phyloP scores from a whole-genome alignment of 2,888 invertebrate species.

The Platycheirus rosarum region DNA sequence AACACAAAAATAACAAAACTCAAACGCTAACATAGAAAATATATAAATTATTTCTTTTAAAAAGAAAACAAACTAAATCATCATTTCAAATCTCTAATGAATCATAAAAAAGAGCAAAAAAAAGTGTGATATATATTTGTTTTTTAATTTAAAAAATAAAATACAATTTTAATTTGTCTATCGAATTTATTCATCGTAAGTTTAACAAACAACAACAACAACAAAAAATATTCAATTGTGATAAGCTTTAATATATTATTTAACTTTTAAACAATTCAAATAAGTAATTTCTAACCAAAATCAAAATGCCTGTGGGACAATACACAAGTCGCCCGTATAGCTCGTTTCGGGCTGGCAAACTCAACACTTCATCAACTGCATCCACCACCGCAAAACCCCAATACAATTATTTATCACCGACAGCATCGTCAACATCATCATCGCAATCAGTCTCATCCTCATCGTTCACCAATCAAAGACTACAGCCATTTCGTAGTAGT shows the following conservation, averaged over 20 bases:
- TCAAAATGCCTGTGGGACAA: slow-evolving; percentile 81
- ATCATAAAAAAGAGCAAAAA: background rate
- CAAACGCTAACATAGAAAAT: slow-evolving; percentile 50
- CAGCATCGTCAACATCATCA: slow-evolving; percentile 70
- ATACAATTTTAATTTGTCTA: slow-evolving; percentile 62
- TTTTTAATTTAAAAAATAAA: slow-evolving; percentile 46
- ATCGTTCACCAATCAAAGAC: slow-evolving; percentile 76
- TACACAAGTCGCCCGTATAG: slow-evolving; percentile 81
- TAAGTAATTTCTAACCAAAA: slow-evolving; percentile 51
- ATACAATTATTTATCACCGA: slow-evolving; percentile 67
- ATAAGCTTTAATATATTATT: slow-evolving; percentile 40
- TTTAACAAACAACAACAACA: slow-evolving; percentile 10
- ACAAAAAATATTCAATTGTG: slow-evolving; percentile 54
- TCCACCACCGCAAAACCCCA: slow-evolving; percentile 53
- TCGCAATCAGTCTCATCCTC: slow-evolving; percentile 68
- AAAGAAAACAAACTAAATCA: slow-evolving; percentile 40
- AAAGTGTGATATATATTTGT: slow-evolving; percentile 62
- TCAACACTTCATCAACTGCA: slow-evolving; percentile 33
- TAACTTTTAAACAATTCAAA: slow-evolving; percentile 19
- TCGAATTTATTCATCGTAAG: slow-evolving; percentile 67
- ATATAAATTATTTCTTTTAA: slow-evolving; percentile 47
- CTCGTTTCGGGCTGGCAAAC: slow-evolving; percentile 80
- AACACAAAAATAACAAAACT: slow-evolving; percentile 44
- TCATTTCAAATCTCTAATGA: slow-evolving; percentile 38
- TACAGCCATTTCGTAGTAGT: slow-evolving; percentile 81